Base-by-base conservation (phyloP, 2,888 invertebrate species). In the Smittia aterrima region DNA sequence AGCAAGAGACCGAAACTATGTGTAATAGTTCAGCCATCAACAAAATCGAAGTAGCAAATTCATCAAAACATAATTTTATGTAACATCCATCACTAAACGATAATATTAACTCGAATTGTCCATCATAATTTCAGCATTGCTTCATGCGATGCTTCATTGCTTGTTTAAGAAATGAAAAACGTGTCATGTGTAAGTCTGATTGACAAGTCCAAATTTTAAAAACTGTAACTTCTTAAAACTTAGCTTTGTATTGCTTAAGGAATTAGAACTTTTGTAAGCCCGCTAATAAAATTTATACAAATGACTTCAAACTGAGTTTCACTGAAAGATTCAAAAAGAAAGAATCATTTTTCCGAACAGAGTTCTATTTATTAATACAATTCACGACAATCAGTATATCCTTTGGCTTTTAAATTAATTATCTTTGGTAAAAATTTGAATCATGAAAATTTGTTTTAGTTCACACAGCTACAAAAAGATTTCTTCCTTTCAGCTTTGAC, bases 1-100 rank as follows among this genome's bases (percentile, higher is more conserved):
- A 32, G 79, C 82, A 76, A 85, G 89, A 67, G 84, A 85, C 1
- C 88, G 87, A 79, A 88, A 88, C 67, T 88, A 88, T 79, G 88
- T 89, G 79, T 88, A 83, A 81, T 79, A 38, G 7, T 25, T 47
- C 47, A 47, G 3, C 32, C 32, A 32, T 32, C n/a, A n/a, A n/a
- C n/a, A n/a, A n/a, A n/a, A n/a, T n/a, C n/a, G n/a, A n/a, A n/a
- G n/a, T n/a, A n/a, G n/a, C n/a, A n/a, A n/a, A n/a, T n/a, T n/a
- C n/a, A n/a, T n/a, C n/a, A n/a, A n/a, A n/a, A n/a, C n/a, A n/a
- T n/a, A n/a, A n/a, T n/a, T n/a, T n/a, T n/a, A n/a, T n/a, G n/a
- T n/a, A n/a, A n/a, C n/a, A n/a, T n/a, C n/a, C n/a, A n/a, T n/a
- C n/a, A n/a, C n/a, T n/a, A n/a, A n/a, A n/a, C n/a, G n/a, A n/a